Evolutionary conservation across 2,797 vertebrate species (phyloP), one percentile per base, ranked within the genome.

Genomic region (Eospalax fontanierii): DNA sequence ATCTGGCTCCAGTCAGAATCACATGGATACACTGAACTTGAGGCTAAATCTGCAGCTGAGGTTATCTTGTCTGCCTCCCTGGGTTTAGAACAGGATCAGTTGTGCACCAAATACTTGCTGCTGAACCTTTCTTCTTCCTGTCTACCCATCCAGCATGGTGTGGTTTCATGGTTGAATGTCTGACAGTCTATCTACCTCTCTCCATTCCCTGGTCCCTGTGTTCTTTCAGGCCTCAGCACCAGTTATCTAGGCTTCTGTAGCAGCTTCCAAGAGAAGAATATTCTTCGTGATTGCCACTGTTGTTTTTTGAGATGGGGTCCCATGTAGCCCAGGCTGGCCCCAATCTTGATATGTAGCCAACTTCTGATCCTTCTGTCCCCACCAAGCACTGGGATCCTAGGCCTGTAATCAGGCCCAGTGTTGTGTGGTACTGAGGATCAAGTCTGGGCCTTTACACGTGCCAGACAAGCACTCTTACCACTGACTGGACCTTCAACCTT

Each of bases 21-120:
- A 0, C 57, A 18, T 3, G 78, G 21, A 30, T 75, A 11, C 57
- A 40, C 88, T 81, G 9, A 15, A 30, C 54, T 43, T 68, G 81
- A 68, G 2, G 43, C 82, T 35, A 38, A 81, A 30, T 22, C 15
- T 74, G 14, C 30, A 43, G 26, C 16, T 40, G 28, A 85, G 40
- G 33, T 24, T 38, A 8, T 28, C 63, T 35, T 21, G 8, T 26
- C 71, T 75, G 11, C 46, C 40, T 80, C 33, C 35, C 4, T 4
- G 28, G 43, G 14, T 46, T 71, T 54, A 76, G 85, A 26, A 33
- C 14, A 33, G 38, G 21, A 2, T 63, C 0, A 0, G 8, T 71
- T 11, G n/a, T n/a, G n/a, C n/a, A n/a, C n/a, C n/a, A n/a, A 43
- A 38, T 40, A 1, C 8, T 71, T 4, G 0, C 5, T 12, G 40